phyloP scores from a whole-genome alignment of 1,140 invertebrate genomes.

The Euura lappo region DNA sequence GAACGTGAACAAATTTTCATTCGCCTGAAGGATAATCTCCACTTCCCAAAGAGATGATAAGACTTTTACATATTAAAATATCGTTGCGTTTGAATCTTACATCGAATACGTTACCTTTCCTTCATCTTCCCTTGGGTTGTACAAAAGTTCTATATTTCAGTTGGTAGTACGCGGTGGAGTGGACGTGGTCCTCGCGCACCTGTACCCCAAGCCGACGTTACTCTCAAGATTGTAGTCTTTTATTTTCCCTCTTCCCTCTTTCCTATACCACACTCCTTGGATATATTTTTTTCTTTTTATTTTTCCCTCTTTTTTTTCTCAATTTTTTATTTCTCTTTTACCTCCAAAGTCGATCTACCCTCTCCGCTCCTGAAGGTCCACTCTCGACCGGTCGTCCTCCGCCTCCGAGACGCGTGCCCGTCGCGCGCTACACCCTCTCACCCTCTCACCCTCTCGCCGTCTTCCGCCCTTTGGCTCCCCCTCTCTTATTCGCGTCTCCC shows the following conservation, averaged over 20 bases:
- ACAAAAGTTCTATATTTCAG: too few relatives aligned
- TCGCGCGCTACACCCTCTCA: slow-evolving; percentile 12
- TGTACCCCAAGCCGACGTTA: slow-evolving; percentile 1
- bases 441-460: slow-evolving; percentile 16
- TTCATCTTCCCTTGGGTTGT: too few relatives aligned
- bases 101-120: too few relatives aligned
- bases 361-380: not conserved
- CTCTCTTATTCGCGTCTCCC: slow-evolving; percentile 16
- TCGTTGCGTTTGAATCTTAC: too few relatives aligned
- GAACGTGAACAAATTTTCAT: too few relatives aligned
- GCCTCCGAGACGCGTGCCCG: slow-evolving; percentile 1
- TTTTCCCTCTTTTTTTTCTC: slow-evolving; percentile 14
- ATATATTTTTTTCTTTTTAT: slow-evolving; percentile 16
- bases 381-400: slow-evolving; percentile 6
- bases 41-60: too few relatives aligned
- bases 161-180: too few relatives aligned
- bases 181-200: not conserved
- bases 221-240: not conserved
- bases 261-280: slow-evolving; percentile 11
- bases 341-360: slow-evolving; percentile 1
- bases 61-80: too few relatives aligned
- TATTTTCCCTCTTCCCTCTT: slow-evolving; percentile 17
- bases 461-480: slow-evolving; percentile 12
- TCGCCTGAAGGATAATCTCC: too few relatives aligned
- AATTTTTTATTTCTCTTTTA: not conserved